Evolutionary conservation across 2,113 vertebrate species (phyloP), one percentile per base, ranked within the genome.

Genomic region (Tachycineta bicolor): DNA sequence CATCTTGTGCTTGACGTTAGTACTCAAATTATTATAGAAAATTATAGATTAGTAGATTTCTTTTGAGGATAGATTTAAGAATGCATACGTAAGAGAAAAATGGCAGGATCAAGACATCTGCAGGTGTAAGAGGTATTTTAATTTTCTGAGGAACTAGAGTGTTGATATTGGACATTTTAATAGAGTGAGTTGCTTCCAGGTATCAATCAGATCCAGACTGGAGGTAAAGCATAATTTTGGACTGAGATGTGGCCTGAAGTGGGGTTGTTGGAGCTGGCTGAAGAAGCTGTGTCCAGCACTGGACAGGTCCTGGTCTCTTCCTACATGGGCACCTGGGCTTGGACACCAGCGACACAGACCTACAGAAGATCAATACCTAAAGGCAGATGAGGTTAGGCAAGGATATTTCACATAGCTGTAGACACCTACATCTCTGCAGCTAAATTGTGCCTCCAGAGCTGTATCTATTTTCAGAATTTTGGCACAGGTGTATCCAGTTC

Each of bases 301-400:
- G 34, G 34, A 14, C 17, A 64, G 19, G 10, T 53, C 28, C 12
- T 62, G 28, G 12, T 6, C 13, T 65, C 46, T 44, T 71, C 13
- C 56, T 6, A 52, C 25, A 50, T 3, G 6, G 21, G 5, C 8
- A 46, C 8, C n/a, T 37, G 28, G 13, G 4, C 28, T 41, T 4
- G 41, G 33, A 12, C 21, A 33, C 12, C 0, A 0, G 24, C 46
- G 9, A 46, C 11, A 20, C 0, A 12, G 41, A 58, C 37, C 29
- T 73, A 5, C 13, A 64, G 33, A 15, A 60, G 4, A 13, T 10
- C 44, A 22, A 6, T 6, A 44, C 14, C n/a, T 65, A 41, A 44
- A 44, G 20, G 28, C 22, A 94, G 49, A 53, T n/a, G 24, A 62
- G 10, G 13, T 37, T 50, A 21, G 33, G n/a, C 11, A 63, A 65